These are phyloP conservation scores for Pocota personata DNA, from an alignment of 2,888 invertebrate genomes.

Conservation along the genomic window DNA sequence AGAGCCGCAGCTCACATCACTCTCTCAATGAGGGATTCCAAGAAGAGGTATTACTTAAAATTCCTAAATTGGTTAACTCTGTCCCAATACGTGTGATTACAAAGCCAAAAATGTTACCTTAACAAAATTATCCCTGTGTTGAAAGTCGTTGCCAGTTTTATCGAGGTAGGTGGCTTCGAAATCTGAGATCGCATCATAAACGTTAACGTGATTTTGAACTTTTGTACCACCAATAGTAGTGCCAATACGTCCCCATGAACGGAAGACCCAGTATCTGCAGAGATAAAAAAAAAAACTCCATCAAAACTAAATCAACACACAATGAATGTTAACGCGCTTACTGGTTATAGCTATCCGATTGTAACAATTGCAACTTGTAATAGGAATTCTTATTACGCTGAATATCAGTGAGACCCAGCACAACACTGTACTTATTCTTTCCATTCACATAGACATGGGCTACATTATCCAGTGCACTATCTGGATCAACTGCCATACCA, in stretches of 20 bases:
- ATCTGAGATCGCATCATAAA: conserved; percentile 85
- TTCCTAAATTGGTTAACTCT: too few species aligned
- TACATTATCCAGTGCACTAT: conserved; percentile 89
- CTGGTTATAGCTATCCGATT: conserved; percentile 87
- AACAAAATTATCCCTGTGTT: conserved; percentile 86
- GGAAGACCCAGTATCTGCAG: conserved; percentile 90
- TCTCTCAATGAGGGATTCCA: too few species aligned
- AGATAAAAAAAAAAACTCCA: conserved; percentile 1
- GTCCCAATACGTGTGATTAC: too few species aligned
- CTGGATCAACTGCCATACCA: conserved; percentile 96
- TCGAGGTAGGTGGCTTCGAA: conserved; percentile 89
- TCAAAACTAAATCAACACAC: not conserved
- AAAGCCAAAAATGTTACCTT: conserved; percentile 84
- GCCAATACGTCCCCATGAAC: conserved; percentile 98
- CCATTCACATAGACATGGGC: conserved; percentile 90
- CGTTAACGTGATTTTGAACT: conserved; percentile 83
- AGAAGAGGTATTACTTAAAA: too few species aligned
- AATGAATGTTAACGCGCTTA: conserved; percentile 80
- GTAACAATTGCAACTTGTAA: conserved; percentile 96
- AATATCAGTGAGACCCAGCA: conserved; percentile 93
- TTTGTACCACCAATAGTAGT: conserved; percentile 93
- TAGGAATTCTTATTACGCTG: conserved; percentile 94
- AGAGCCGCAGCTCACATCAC: too few species aligned
- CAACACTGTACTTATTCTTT: conserved; percentile 87
- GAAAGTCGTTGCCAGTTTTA: conserved; percentile 93